phyloP scores from a whole-genome alignment of 2,888 invertebrate species.

The Tinea pellionella region DNA sequence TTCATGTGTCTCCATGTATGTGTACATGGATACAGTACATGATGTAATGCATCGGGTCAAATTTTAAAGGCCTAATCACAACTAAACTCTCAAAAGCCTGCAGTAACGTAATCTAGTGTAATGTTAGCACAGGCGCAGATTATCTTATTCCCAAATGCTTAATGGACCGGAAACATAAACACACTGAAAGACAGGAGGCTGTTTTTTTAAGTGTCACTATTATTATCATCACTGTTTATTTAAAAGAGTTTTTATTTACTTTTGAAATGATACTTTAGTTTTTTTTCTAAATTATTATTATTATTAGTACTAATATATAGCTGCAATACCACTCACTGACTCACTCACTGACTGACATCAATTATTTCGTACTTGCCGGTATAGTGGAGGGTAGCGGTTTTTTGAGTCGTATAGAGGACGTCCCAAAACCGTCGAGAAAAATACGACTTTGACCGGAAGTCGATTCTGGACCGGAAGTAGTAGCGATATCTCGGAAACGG shows the following conservation, averaged over 20 bases:
- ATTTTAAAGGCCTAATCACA: background rate
- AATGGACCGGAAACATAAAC: conserved; percentile 30
- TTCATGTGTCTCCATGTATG: no score
- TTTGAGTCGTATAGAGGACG: no score
- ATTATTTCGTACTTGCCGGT: no score
- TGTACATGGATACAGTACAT: no score
- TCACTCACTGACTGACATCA: no score
- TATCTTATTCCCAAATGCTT: conserved; percentile 32
- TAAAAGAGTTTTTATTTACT: background rate
- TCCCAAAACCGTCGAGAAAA: no score
- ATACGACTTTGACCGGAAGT: no score
- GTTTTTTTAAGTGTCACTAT: background rate
- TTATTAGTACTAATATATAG: no score
- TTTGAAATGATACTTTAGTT: background rate
- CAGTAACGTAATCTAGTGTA: conserved; percentile 34
- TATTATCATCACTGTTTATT: background rate
- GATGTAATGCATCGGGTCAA: background rate
- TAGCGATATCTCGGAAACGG: no score
- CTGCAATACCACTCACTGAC: no score
- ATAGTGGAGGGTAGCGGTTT: no score
- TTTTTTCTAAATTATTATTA: background rate
- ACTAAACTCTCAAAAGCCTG: background rate
- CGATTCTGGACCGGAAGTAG: no score
- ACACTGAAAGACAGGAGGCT: conserved; percentile 13
- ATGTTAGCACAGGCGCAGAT: conserved; percentile 29